A percentile compares a stretch with the other conserved stretches of the same genome.
phyloP scores from a whole-genome alignment of 2,113 vertebrate species.

The Myiozetetes cayanensis region DNA sequence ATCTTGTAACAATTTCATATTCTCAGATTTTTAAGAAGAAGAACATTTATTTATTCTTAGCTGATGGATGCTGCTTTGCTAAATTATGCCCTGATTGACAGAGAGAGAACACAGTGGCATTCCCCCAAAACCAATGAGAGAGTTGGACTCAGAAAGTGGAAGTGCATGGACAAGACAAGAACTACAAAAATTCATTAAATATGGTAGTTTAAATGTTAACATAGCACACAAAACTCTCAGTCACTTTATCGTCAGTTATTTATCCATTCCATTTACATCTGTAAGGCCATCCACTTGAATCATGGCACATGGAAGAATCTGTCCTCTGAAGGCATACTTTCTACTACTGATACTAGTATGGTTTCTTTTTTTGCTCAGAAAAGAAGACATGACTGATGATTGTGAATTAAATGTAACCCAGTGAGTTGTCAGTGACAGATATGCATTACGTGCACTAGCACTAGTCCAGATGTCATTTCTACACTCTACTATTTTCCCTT shows the following conservation, averaged over 20 bases:
- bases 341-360: not conserved
- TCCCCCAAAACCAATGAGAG: not conserved
- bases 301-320: constrained; percentile 2
- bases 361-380: constrained; percentile 16
- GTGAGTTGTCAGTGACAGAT: constrained; percentile 71
- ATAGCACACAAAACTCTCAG: not conserved
- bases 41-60: not conserved
- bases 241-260: not conserved
- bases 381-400: constrained; percentile 67
- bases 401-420: constrained; percentile 66
- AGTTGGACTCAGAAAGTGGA: not conserved
- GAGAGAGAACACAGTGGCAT: not conserved
- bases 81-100: not conserved
- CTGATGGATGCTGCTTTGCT: not conserved
- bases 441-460: constrained; percentile 43
- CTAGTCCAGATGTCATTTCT: constrained; percentile 40
- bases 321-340: not conserved
- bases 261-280: not conserved
- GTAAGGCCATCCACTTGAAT: constrained; percentile 3
- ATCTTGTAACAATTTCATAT: not conserved
- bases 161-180: not conserved
- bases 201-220: constrained; percentile 5
- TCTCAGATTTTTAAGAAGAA: not conserved
- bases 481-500: constrained; percentile 41
- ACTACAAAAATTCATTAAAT: constrained; percentile 31